Evolutionary conservation across 2,113 vertebrate species (phyloP), one percentile per base, ranked within the genome.

Genomic region (Cheilinus undulatus): DNA sequence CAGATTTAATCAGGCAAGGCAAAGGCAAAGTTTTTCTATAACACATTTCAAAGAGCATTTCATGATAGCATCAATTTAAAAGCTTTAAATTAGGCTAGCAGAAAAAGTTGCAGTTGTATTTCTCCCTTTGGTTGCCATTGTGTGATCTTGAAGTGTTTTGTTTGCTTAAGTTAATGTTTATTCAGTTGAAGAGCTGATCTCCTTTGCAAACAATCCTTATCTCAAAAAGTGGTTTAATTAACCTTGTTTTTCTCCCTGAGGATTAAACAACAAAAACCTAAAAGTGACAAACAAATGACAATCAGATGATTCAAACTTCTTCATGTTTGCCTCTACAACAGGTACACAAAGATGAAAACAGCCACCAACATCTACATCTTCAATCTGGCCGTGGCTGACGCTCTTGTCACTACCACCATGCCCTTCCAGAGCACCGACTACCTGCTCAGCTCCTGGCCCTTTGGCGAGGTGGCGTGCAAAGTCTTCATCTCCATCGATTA

Each of bases 401-500:
- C 98, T 0, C 84, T 99, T 2, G 96, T 98, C 48, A 99, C 97
- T 46, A 99, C 96, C 0, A 98, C 97, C 42, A 98, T 99, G 96
- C 98, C 98, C 28, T 99, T 99, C 83, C 98, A 99, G 88, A 99
- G 96, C 82, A 95, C 97, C 3, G 96, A 97, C 82, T 98, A 97
- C 78, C 86, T 99, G 76, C 95, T 99, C 86, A 96, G 95, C 89
- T 98, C 97, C 7, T 99, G 98, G 98, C 97, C 98, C 0, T 99
- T 99, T 64, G 97, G 98, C 22, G 93, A 97, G 7, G 94, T 97
- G 76, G 92, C 97, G 2, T 99, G 98, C 88, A 99, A 99, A 86
- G 95, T 98, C 52, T 96, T 99, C 50, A 96, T 99, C 90, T 97
- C 97, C 12, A 98, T 99, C 13, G 98, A 99, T 80, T 99, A 99